Percentiles rank a stretch among this genome's conserved stretches.
Evolutionary conservation across 2,888 invertebrate species (phyloP).

Genomic region (Standfussiana lucernea): DNA sequence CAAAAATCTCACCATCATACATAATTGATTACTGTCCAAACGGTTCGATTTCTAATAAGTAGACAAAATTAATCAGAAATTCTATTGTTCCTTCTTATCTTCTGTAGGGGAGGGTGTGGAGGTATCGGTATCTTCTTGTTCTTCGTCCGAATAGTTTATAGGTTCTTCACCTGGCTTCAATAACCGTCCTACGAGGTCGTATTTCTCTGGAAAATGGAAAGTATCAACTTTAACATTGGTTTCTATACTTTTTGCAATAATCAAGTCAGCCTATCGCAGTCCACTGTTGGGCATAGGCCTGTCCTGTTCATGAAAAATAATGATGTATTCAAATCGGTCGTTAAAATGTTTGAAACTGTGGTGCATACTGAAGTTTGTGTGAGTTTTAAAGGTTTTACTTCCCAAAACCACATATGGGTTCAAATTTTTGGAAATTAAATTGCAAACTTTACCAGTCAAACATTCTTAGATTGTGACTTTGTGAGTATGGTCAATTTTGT

Average conservation of each 20-base stretch:
- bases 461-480: not conserved
- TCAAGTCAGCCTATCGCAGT: not conserved
- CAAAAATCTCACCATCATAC: slow-evolving; percentile 11
- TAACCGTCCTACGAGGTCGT: slow-evolving; percentile 97
- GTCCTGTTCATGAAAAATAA: not conserved
- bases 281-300: not conserved
- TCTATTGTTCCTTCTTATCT: slow-evolving; percentile 82
- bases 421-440: not conserved
- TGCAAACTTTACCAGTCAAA: not conserved
- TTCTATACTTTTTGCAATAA: not conserved
- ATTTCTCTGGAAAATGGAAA: slow-evolving; percentile 94
- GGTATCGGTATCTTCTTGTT: slow-evolving; percentile 90
- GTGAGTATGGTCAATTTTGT: not conserved
- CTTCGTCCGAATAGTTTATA: slow-evolving; percentile 97
- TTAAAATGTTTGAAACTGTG: no score
- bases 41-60: slow-evolving; percentile 37
- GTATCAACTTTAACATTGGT: not conserved
- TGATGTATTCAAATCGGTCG: not conserved
- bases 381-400: not conserved
- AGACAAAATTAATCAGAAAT: slow-evolving; percentile 33
- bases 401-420: not conserved
- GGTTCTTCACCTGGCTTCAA: slow-evolving; percentile 97
- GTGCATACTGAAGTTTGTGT: not conserved
- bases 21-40: slow-evolving; percentile 49
- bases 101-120: slow-evolving; percentile 78